Base-by-base conservation (phyloP, 2,888 invertebrate species). In the Nomada ruficornis region DNA sequence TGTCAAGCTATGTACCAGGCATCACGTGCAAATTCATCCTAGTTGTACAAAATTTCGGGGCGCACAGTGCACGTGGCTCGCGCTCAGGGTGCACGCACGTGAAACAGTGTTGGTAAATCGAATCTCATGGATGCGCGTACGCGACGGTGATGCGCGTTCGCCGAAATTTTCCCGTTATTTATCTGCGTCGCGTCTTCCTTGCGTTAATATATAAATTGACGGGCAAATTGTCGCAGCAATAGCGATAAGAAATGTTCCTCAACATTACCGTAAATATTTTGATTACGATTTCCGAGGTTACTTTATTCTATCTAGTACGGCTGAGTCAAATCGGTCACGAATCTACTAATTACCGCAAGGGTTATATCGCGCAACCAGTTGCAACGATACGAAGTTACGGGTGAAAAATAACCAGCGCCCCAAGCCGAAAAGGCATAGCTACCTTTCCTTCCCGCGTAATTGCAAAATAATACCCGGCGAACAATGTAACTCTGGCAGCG, bases 1-100 rank as follows among this genome's bases (percentile, higher is more conserved):
- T 87, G 87, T 89, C 89, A 89, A 79, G 89, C 74, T 83, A 81
- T 64, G 79, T 78, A 83, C 77, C 69, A 83, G 82, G 70, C 84
- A 85, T 78, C 80, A 77, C 84, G 84, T 84, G 83, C 77, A 89
- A 89, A 85, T 87, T 88, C 81, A 84, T 83, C 82, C 71, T 50
- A 70, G 74, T 77, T 63, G 59, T 68, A 67, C 80, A 83, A 89
- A 88, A 83, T 83, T 84, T 78, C 75, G 71, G 57, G 69, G 57
- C 63, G 78, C 74, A 64, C 70, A 29, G 52, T 67, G 70, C 71
- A 52, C 82, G 82, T 67, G 73, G 57, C 67, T 54, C 62, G 63
- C 64, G 70, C 13, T 26, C 65, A 5, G 11, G 20, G 36, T 36
- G 13, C n/a, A 15, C 65, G 64, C 74, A 63, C 26, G 83, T 79